Base-by-base conservation (phyloP, 2,113 vertebrate genomes). In the Calidris pygmaea region DNA sequence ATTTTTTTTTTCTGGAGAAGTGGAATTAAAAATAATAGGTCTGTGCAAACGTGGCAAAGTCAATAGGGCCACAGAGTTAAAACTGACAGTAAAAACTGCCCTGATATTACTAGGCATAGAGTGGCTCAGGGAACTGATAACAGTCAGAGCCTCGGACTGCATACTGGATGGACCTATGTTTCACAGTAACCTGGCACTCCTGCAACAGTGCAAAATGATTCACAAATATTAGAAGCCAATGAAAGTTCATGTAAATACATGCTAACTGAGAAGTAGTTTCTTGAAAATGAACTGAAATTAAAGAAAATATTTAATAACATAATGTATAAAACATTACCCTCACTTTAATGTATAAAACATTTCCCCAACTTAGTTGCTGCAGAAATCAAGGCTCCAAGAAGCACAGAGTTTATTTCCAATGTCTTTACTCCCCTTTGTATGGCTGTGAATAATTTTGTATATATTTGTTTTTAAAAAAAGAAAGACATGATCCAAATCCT, bases 301-400 rank as follows among this genome's bases (percentile, higher is more conserved):
- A 90, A 93, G 72, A 84, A 93, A 92, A 89, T 93, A 82, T 93
- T 89, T 90, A 76, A 87, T 87, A 92, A 60, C n/a, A 58, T 82
- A 58, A 93, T 73, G 37, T 93, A 65, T 85, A 93, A 94, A 96
- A 95, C 77, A 89, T 95, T 53, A 84, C 14, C 14, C 30, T 27
- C 22, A 37, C 65, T 96, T 89, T 66, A 93, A 96, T 24, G 27
- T 58, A 89, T 92, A 80, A 90, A 95, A 93, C 52, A 72, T 70
- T 89, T 70, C 34, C 48, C 26, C 30, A 37, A 35, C 37, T 89
- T 89, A 66, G 77, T 72, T 90, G 60, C 24, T 70, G 86, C 9
- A 71, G 83, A 84, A 95, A 91, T 89, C 70, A 87, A 58, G 56
- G 76, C 35, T 50, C 41, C 73, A 66, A 89, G 86, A 34, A 82